phyloP scores from a whole-genome alignment of 2,113 vertebrate species.

The Pseudorectes ferrugineus region DNA sequence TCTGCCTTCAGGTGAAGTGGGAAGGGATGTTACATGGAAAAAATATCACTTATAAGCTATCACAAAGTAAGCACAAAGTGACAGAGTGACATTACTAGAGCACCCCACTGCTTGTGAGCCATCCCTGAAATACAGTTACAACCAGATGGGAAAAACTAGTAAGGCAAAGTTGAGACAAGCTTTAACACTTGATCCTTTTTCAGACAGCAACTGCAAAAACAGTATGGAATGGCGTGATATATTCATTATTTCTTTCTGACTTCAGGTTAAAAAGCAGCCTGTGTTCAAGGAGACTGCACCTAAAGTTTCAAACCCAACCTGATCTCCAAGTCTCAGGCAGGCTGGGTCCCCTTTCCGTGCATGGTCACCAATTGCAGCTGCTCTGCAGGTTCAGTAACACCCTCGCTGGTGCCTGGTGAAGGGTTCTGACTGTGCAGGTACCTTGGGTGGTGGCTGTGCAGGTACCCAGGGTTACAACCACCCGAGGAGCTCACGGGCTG shows the following conservation, averaged over 20 bases:
- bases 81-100: not conserved
- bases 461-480: too few relatives aligned
- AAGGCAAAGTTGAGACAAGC: not conserved
- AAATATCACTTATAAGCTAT: not conserved
- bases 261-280: not conserved
- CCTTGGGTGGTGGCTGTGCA: not conserved
- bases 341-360: fast-evolving
- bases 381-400: not conserved
- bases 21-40: not conserved
- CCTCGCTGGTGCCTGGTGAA: fast-evolving
- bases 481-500: fast-evolving
- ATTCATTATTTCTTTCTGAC: not conserved
- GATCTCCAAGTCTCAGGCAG: not conserved
- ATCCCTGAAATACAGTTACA: not conserved
- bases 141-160: not conserved
- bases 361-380: fast-evolving
- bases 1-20: not conserved
- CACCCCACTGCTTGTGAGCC: not conserved
- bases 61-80: not conserved
- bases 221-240: not conserved
- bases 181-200: not conserved
- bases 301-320: not conserved
- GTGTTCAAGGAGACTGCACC: not conserved
- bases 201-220: not conserved
- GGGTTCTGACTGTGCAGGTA: not conserved